A percentile compares a stretch with the other conserved stretches of the same genome.
These are phyloP conservation scores for Ailuropoda melanoleuca DNA, from an alignment of 2,113 vertebrate genomes.

Conservation along the genomic window DNA sequence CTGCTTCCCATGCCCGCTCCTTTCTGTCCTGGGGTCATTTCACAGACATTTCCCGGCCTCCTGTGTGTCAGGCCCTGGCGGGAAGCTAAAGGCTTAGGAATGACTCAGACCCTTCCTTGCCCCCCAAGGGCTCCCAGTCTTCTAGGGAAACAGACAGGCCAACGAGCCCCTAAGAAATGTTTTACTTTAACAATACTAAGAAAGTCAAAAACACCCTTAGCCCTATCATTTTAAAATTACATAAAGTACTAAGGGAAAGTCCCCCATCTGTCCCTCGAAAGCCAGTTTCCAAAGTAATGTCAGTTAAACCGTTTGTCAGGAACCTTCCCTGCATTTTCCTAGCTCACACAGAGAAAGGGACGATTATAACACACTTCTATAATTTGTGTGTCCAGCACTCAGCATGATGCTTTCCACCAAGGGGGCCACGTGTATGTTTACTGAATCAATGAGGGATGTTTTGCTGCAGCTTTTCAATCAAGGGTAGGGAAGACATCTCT, in stretches of 20 bases:
- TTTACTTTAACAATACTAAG: not conserved
- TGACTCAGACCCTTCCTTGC: not conserved
- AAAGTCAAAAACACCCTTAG: not conserved
- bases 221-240: not conserved
- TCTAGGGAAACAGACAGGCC: not conserved
- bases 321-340: not conserved
- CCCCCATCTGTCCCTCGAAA: not conserved
- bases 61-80: not conserved
- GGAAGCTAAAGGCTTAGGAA: not conserved
- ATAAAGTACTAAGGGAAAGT: not conserved
- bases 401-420: not conserved
- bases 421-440: not conserved
- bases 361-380: not conserved
- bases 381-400: not conserved
- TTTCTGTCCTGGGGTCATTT: not conserved
- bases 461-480: conserved; percentile 47
- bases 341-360: not conserved
- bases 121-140: not conserved
- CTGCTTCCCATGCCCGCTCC: not conserved
- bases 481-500: conserved; percentile 7
- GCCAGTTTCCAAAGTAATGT: not conserved
- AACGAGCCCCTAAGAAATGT: not conserved
- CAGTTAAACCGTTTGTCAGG: not conserved
- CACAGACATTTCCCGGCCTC: not conserved
- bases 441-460: conserved; percentile 37